Base-by-base conservation (phyloP, 1,140 invertebrate species). In the Parasteatoda tepidariorum region DNA sequence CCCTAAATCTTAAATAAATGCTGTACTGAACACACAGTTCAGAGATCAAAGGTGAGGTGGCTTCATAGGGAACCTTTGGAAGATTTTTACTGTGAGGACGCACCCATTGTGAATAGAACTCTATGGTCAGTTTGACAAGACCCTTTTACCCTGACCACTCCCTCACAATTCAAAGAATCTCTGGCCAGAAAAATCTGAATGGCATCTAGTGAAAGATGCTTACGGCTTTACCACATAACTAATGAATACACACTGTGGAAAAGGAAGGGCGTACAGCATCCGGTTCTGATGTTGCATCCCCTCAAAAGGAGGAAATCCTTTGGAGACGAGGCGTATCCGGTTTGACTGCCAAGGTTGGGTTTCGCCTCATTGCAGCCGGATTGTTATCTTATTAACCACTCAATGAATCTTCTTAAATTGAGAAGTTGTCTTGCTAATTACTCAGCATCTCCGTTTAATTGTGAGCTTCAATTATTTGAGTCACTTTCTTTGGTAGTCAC, bases 251-350 rank as follows among this genome's bases (percentile, higher is more conserved):
- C 38, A 48, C n/a, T n/a, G 18, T 31, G 34, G 62, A 33, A 66
- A 33, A 68, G 41, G 70, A 73, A 73, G 70, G 70, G 70, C 55
- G 70, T 55, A 13, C 55, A 57, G 26, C 41, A 73, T 73, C 70
- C 70, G 70, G 70, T 73, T 73, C 30, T 55, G 26, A 15, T 31
- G 24, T 28, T 24, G 24, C 41, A 68, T 54, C 38, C 9, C 34
- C 28, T 71, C 2, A 55, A 59, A 33, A 31, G 33, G 18, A 30
- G 33, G 34, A 34, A 68, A 41, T 26, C 34, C 38, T 68, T 68
- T 68, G 34, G 41, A 68, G 66, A 68, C 9, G 22, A 68, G 22
- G 34, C 22, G 34, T 33, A 68, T 68, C 66, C 66, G 66, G 66
- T 68, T 68, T 48, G 9, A 48, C 4, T 48, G 4, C 38, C 9